These are phyloP conservation scores for Galeopsomyia nigrocyanea DNA, from an alignment of 2,888 invertebrate genomes.

Conservation along the genomic window DNA sequence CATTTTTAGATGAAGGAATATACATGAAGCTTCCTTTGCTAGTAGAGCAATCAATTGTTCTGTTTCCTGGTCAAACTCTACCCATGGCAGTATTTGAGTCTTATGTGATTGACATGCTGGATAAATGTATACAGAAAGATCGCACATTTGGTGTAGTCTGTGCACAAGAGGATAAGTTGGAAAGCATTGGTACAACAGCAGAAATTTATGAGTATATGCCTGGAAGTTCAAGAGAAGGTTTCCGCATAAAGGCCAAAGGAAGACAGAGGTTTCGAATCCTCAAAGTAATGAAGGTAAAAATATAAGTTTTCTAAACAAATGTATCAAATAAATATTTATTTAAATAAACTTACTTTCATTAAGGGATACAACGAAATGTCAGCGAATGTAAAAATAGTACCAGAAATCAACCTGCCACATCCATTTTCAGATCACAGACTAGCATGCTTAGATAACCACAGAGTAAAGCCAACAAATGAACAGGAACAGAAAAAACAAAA, in stretches of 20 bases:
- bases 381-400: constrained; percentile 76
- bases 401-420: constrained; percentile 76
- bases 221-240: constrained; percentile 68
- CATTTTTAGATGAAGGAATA: constrained; percentile 73
- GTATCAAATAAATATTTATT: neutral
- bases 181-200: constrained; percentile 59
- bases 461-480: constrained; percentile 52
- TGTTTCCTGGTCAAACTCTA: constrained; percentile 85
- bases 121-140: constrained; percentile 72
- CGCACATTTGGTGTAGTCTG: constrained; percentile 78
- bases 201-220: constrained; percentile 73
- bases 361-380: constrained; percentile 55
- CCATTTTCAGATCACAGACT: constrained; percentile 69
- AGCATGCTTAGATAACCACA: constrained; percentile 59
- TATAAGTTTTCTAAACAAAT: constrained; percentile 68
- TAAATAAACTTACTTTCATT: constrained; percentile 21
- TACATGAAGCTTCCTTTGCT: constrained; percentile 73
- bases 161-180: constrained; percentile 65
- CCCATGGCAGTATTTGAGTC: constrained; percentile 77
- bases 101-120: constrained; percentile 73
- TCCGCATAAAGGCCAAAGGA: constrained; percentile 82
- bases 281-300: too few relatives aligned
- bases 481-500: constrained; percentile 55
- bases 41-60: constrained; percentile 74
- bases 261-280: constrained; percentile 77